Evolutionary conservation across 1,140 invertebrate genomes (phyloP), one percentile per base, ranked within the genome.

Genomic region (Eupeodes corollae): DNA sequence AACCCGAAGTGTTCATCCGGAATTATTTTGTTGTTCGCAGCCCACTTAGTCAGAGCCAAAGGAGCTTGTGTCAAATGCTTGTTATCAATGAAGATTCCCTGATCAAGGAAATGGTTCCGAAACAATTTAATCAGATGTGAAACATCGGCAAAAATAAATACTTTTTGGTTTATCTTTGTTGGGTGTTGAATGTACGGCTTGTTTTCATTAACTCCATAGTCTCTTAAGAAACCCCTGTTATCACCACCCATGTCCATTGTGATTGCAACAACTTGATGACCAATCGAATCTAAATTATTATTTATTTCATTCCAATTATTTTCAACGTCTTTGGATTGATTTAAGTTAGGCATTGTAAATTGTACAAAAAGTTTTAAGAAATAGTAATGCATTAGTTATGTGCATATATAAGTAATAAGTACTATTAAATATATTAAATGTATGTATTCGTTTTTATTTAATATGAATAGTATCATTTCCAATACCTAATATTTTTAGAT

Each of bases 121-220:
- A 61, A 35, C n/a, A 61, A 45, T 52, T 57, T 59, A 39, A 59
- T 18, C n/a, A 57, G 16, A 51, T 59, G 53, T 19, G 53, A 56
- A 12, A 48, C 47, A 49, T 58, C 56, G 8, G 54, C 26, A 46
- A 59, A 56, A 13, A 59, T 35, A 45, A 46, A 57, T 16, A n/a
- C n/a, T 16, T 44, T 52, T 18, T 50, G 14, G 0, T 48, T 44
- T 15, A 13, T 13, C 8, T 50, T 52, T 8, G 26, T n/a, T 12
- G 58, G 58, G 46, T 57, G 49, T 13, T 18, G 18, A 52, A 56
- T 55, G 1, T 12, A 48, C 18, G 48, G 39, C 11, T 44, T 48
- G 12, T 43, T 19, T n/a, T 38, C n/a, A 37, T 16, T 42, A 46
- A 56, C 44, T n/a, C 44, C 26, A 26, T 57, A 41, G 18, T 52